A percentile compares a stretch with the other conserved stretches of the same genome.
phyloP scores from a whole-genome alignment of 2,113 vertebrate genomes.

The Connochaetes taurinus region DNA sequence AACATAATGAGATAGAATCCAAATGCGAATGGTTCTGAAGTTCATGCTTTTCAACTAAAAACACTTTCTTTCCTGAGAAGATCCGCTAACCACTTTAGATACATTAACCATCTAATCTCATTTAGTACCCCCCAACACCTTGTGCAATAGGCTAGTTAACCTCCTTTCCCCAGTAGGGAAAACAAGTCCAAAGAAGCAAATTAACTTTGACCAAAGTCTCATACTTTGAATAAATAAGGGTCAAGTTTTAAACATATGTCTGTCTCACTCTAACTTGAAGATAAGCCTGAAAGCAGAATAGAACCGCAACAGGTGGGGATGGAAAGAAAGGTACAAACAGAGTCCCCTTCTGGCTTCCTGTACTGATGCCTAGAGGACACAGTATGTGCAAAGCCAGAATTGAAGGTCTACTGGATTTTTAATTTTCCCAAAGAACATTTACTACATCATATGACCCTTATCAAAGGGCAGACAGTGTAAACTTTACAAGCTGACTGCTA shows the following conservation, averaged over 20 bases:
- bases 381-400: not conserved
- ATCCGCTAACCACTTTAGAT: not conserved
- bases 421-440: slow-evolving; percentile 54
- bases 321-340: not conserved
- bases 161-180: not conserved
- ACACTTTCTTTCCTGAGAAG: not conserved
- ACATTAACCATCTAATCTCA: not conserved
- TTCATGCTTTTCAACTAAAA: not conserved
- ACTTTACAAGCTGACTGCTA: slow-evolving; percentile 40
- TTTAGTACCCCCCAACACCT: not conserved
- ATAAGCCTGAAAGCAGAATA: not conserved
- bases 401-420: not conserved
- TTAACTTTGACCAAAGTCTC: not conserved
- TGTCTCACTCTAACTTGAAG: not conserved
- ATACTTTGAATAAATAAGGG: not conserved
- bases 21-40: not conserved
- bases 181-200: not conserved
- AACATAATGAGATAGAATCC: not conserved
- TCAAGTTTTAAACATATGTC: not conserved
- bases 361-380: not conserved
- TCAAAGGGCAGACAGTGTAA: slow-evolving; percentile 58
- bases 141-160: not conserved
- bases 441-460: slow-evolving; percentile 44
- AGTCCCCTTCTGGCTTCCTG: not conserved
- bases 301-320: not conserved